These are phyloP conservation scores for Castor canadensis DNA, from an alignment of 2,113 vertebrate genomes.

Conservation along the genomic window DNA sequence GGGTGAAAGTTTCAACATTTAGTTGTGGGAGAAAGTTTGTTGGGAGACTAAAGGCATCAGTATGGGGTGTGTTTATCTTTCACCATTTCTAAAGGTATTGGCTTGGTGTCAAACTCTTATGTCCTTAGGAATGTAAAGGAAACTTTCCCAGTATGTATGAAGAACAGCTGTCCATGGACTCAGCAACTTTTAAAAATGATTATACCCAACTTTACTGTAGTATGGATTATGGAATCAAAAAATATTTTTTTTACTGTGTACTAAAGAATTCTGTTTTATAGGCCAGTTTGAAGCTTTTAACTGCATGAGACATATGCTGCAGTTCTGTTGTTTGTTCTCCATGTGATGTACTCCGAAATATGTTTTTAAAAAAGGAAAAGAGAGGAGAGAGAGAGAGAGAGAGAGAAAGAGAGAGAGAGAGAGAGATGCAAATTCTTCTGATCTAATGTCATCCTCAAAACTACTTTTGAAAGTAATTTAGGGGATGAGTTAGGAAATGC, in stretches of 20 bases:
- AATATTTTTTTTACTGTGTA: conserved; percentile 71
- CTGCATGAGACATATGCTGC: conserved; percentile 75
- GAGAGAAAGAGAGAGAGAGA: not conserved
- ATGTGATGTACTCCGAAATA: conserved; percentile 73
- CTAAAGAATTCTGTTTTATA: conserved; percentile 77
- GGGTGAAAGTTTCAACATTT: conserved; percentile 89
- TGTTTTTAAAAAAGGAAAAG: conserved; percentile 12
- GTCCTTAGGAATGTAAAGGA: conserved; percentile 88
- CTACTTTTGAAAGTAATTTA: conserved; percentile 84
- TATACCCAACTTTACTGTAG: conserved; percentile 82
- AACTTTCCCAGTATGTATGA: conserved; percentile 89
- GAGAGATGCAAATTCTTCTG: conserved; percentile 62
- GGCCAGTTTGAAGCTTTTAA: conserved; percentile 79
- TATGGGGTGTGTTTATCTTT: conserved; percentile 88
- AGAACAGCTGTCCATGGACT: conserved; percentile 88
- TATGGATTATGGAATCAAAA: conserved; percentile 79
- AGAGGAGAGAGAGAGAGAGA: conserved; percentile 51
- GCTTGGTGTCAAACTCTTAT: conserved; percentile 85
- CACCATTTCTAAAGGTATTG: conserved; percentile 87
- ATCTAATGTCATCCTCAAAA: conserved; percentile 81
- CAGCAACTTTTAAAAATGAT: conserved; percentile 84
- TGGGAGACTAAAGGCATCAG: conserved; percentile 88
- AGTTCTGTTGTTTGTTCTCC: conserved; percentile 78
- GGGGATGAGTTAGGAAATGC: conserved; percentile 82
- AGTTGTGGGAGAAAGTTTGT: conserved; percentile 90